Evolutionary conservation across 2,888 invertebrate species (phyloP).

Genomic region (Aphidius colemani): DNA sequence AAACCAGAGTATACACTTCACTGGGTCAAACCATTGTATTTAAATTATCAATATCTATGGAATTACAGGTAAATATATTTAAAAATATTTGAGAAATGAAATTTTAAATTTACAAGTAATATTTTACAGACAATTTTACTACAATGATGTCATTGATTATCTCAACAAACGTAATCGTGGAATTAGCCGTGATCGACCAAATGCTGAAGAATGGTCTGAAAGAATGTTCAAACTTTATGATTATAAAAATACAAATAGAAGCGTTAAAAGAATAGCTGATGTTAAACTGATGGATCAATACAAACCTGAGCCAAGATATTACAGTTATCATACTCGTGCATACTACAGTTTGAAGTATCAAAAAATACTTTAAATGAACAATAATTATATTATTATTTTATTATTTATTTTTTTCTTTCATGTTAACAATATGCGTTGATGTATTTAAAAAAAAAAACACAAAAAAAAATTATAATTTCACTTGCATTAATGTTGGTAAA

Average conservation of each 20-base stretch:
- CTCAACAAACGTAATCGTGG: conserved; percentile 78
- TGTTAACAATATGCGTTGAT: background rate
- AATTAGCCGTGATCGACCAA: conserved; percentile 71
- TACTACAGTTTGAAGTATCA: conserved; percentile 58
- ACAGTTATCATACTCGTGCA: conserved; percentile 58
- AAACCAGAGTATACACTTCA: conserved; percentile 77
- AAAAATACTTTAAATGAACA: conserved; percentile 46
- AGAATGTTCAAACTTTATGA: conserved; percentile 75
- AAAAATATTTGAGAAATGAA: background rate
- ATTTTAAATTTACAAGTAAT: background rate
- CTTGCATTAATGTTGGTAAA: background rate
- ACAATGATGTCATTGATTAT: conserved; percentile 83
- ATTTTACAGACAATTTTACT: conserved; percentile 72
- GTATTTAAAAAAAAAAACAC: background rate
- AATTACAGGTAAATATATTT: conserved; percentile 66
- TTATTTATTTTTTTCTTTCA: background rate
- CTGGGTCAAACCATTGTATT: conserved; percentile 84
- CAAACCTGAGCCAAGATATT: conserved; percentile 48
- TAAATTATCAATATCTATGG: conserved; percentile 81
- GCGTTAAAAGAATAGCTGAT: conserved; percentile 51
- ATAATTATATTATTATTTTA: conserved; percentile 1
- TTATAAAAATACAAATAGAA: conserved; percentile 45
- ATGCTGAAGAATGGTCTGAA: conserved; percentile 86
- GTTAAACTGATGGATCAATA: conserved; percentile 51
- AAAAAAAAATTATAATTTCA: background rate